Evolutionary conservation across 2,888 invertebrate species (phyloP).

Genomic region (Acanthosoma haemorrhoidale): DNA sequence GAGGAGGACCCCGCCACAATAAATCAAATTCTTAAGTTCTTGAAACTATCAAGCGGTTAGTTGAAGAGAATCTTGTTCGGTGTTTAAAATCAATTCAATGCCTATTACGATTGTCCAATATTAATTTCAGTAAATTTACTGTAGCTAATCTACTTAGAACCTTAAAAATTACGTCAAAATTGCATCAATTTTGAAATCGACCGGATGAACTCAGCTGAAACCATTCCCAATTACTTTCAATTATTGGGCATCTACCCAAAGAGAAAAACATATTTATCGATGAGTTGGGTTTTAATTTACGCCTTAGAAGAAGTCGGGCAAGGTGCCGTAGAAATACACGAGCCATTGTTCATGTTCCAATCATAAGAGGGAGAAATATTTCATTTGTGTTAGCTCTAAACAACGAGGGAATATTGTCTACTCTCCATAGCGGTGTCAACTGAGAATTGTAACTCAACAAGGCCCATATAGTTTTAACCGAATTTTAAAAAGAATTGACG

Average conservation of each 20-base stretch:
- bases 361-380: background rate
- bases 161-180: too few species aligned
- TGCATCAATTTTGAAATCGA: too few species aligned
- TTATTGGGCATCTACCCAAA: background rate
- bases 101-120: background rate
- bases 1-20: background rate
- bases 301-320: background rate
- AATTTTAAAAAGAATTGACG: background rate
- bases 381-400: background rate
- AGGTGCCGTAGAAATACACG: background rate
- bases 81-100: background rate
- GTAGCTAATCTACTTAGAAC: too few species aligned
- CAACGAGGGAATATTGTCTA: background rate
- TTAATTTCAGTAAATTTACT: background rate
- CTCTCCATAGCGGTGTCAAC: background rate
- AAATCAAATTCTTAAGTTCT: background rate
- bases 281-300: background rate
- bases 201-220: background rate
- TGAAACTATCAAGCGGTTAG: background rate
- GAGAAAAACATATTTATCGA: background rate
- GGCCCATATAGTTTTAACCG: background rate
- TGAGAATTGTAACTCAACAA: background rate
- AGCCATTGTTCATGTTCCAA: background rate
- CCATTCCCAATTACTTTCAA: background rate
- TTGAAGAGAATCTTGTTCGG: background rate